Conservation (phyloP, 1,140 invertebrate genomes). For the Neodiprion virginianus region DNA sequence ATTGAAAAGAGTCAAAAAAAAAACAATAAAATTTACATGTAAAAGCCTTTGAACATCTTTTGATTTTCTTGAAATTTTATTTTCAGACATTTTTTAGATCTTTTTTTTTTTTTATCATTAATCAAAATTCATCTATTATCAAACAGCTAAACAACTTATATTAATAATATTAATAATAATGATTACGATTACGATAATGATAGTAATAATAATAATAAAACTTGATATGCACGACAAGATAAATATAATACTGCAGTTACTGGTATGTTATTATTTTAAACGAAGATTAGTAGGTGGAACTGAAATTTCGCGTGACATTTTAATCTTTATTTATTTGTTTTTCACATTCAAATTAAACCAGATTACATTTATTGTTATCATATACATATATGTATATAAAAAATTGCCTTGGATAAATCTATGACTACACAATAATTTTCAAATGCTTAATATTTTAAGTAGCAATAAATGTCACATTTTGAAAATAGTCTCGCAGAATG, state of each 20-base stretch:
- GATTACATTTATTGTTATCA: neutral
- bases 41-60: slow-evolving; percentile 55
- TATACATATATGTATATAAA: slow-evolving; percentile 21
- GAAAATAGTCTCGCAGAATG: too few species aligned
- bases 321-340: slow-evolving; percentile 23
- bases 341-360: neutral
- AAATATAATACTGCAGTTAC: neutral
- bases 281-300: too few species aligned
- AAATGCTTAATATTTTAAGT: too few species aligned
- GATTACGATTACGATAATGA: too few species aligned
- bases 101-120: neutral
- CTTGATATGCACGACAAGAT: neutral
- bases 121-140: neutral
- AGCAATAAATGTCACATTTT: too few species aligned
- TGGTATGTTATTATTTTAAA: too few species aligned
- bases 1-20: slow-evolving; percentile 38
- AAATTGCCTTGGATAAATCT: slow-evolving; percentile 21
- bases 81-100: slow-evolving; percentile 29
- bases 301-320: slow-evolving; percentile 15
- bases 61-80: slow-evolving; percentile 49
- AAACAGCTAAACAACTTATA: too few species aligned
- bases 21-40: slow-evolving; percentile 45
- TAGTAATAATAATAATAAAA: neutral
- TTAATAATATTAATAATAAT: too few species aligned
- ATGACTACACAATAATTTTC: too few species aligned